Evolutionary conservation across 2,797 vertebrate genomes (phyloP).

Genomic region (Diplodus sargus): DNA sequence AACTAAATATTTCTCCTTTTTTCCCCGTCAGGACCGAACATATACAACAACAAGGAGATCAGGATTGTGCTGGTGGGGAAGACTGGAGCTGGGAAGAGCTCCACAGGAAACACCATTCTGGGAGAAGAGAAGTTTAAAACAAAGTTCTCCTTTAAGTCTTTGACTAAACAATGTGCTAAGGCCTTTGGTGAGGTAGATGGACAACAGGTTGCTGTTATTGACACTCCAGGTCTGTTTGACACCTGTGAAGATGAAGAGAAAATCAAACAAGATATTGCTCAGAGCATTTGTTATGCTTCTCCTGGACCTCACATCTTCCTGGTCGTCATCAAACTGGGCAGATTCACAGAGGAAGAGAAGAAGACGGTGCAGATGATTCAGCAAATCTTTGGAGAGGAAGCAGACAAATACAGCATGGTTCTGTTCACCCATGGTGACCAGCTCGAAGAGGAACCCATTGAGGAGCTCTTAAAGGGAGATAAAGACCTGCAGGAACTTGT

Average conservation of each 20-base stretch:
- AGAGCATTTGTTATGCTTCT: slow-evolving; percentile 12
- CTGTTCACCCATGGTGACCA: not conserved
- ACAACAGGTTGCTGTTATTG: slow-evolving; percentile 4
- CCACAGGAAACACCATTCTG: slow-evolving; percentile 35
- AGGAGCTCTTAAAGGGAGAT: not conserved
- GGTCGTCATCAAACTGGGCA: not conserved
- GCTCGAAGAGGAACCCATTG: not conserved
- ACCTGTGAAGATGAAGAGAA: not conserved
- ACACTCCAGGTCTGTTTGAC: slow-evolving; percentile 42
- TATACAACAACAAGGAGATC: not conserved
- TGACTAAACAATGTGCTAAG: accelerated
- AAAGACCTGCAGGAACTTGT: not conserved
- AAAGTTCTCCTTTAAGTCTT: accelerated
- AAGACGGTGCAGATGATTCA: slow-evolving; percentile 14
- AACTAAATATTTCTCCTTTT: too few species aligned
- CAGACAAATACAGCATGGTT: not conserved
- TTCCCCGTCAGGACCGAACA: too few species aligned
- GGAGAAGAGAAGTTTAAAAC: not conserved
- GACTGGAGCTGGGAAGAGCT: slow-evolving; percentile 24
- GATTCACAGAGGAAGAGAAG: slow-evolving; percentile 15
- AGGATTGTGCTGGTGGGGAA: slow-evolving; percentile 30
- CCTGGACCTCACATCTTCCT: slow-evolving; percentile 30
- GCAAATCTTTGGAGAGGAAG: not conserved
- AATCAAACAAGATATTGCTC: not conserved
- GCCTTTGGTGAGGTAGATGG: not conserved